Conservation (phyloP, 2,888 invertebrate genomes). For the Tanytarsus gracilentus region DNA sequence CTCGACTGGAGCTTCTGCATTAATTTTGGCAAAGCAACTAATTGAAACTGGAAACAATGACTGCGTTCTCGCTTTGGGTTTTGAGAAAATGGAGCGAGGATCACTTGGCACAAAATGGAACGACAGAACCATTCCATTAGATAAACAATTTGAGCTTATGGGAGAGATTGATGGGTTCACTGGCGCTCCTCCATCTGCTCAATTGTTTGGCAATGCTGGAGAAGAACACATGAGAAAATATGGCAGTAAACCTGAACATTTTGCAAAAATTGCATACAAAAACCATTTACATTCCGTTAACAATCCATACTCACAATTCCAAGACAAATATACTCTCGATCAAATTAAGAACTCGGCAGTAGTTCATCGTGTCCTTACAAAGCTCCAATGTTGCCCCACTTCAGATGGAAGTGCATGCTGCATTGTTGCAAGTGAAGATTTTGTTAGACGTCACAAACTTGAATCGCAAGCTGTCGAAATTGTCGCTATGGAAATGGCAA, state of each 20-base stretch:
- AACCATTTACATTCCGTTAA: conserved; percentile 95
- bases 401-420: conserved; percentile 97
- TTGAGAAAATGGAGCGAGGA: conserved; percentile 96
- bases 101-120: conserved; percentile 67
- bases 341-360: conserved; percentile 81
- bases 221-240: conserved; percentile 93
- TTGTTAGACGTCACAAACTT: conserved; percentile 73
- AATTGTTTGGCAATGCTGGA: conserved; percentile 94
- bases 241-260: conserved; percentile 84
- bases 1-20: conserved; percentile 89
- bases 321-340: conserved; percentile 80
- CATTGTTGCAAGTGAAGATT: conserved; percentile 82
- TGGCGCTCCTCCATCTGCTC: conserved; percentile 78
- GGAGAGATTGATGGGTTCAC: conserved; percentile 51
- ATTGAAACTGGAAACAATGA: conserved; percentile 81
- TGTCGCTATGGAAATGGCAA: conserved; percentile 92
- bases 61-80: conserved; percentile 87
- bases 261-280: conserved; percentile 96
- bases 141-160: conserved; percentile 80
- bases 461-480: conserved; percentile 89
- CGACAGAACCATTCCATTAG: conserved; percentile 83
- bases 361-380: conserved; percentile 87
- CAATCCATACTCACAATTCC: conserved; percentile 95
- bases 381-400: conserved; percentile 95
- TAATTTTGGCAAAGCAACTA: conserved; percentile 83